Conservation (phyloP, 2,797 vertebrate genomes). For the Liparis tanakae region DNA sequence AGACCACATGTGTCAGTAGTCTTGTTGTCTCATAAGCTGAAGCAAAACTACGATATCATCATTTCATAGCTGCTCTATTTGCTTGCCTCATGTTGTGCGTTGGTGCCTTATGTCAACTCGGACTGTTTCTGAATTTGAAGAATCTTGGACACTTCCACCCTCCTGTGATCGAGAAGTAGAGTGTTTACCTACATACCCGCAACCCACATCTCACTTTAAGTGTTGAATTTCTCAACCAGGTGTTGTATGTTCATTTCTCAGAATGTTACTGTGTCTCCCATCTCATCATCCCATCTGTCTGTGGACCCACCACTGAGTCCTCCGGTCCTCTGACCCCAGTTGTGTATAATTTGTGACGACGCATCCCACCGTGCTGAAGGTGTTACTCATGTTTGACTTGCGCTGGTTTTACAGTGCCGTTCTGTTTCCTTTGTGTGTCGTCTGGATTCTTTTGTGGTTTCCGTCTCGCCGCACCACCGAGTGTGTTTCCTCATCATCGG, state of each 20-base stretch:
- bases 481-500: constrained; percentile 19
- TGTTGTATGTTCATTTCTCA: neutral
- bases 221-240: neutral
- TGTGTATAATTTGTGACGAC: constrained; percentile 34
- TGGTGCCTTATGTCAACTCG: neutral
- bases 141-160: neutral
- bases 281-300: constrained; percentile 6
- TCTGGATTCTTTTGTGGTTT: constrained; percentile 47
- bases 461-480: constrained; percentile 35
- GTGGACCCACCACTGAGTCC: neutral
- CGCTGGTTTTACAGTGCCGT: constrained; percentile 44
- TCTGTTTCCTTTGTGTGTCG: constrained; percentile 41
- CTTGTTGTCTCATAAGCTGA: neutral
- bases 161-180: neutral
- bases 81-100: neutral
- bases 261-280: neutral
- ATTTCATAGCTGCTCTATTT: neutral
- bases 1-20: neutral
- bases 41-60: neutral
- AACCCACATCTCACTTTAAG: neutral
- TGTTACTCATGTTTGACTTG: constrained; percentile 43
- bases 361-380: constrained; percentile 30
- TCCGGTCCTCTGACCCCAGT: constrained; percentile 6
- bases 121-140: neutral
- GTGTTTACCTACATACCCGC: neutral